Percentiles rank a stretch among this genome's conserved stretches.
Evolutionary conservation across 2,797 vertebrate species (phyloP).

Genomic region (Tympanoctomys barrerae): DNA sequence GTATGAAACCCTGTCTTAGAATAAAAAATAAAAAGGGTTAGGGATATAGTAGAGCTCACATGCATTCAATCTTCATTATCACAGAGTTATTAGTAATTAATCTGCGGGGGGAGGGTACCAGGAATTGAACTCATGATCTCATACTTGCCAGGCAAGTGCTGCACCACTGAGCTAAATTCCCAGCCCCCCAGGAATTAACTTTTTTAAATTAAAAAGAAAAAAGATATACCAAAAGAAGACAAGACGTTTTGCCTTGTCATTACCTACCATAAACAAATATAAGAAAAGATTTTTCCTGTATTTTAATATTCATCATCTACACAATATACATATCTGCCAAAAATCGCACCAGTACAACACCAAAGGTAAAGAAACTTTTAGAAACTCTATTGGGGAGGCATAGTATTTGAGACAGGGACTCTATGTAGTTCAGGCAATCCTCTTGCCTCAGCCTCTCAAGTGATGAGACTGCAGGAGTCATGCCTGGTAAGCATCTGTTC

Average conservation of each 20-base stretch:
- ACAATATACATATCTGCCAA: slow-evolving; percentile 59
- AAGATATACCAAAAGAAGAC: neutral
- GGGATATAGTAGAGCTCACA: neutral
- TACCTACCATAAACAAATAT: slow-evolving; percentile 19
- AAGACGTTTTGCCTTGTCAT: neutral
- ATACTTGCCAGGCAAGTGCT: too few relatives aligned
- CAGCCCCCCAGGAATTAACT: neutral
- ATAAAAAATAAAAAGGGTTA: neutral
- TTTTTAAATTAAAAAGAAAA: neutral
- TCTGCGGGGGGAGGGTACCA: neutral
- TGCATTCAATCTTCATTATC: neutral
- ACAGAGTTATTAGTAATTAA: neutral
- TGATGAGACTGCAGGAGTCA: neutral
- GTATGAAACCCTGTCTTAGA: neutral
- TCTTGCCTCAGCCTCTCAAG: neutral
- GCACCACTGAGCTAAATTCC: too few relatives aligned
- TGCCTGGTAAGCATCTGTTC: neutral
- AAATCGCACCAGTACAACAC: slow-evolving; percentile 1
- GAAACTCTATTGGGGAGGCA: neutral
- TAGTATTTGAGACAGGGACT: neutral
- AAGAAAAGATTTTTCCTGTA: neutral
- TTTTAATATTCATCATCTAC: slow-evolving; percentile 58
- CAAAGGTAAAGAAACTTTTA: slow-evolving; percentile 33
- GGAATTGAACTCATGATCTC: too few relatives aligned
- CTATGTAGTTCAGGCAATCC: neutral